These are phyloP conservation scores for Xyliphius kryptos DNA, from an alignment of 2,113 vertebrate species.

Conservation along the genomic window DNA sequence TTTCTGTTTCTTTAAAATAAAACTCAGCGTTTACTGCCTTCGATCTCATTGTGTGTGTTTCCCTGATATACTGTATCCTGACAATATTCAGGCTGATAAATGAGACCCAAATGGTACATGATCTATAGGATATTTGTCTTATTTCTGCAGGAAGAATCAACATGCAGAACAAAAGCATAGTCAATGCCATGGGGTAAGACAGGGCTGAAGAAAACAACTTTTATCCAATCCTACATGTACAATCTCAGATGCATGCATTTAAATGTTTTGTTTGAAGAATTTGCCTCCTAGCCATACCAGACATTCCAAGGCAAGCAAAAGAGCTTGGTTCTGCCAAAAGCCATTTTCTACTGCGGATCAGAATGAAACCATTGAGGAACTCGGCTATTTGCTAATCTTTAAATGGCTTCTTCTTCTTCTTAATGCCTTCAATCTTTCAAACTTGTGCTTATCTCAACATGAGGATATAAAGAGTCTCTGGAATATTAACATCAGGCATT, in stretches of 20 bases:
- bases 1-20: no score
- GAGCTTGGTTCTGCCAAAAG: slow-evolving; percentile 12
- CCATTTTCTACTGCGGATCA: no score
- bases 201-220: not conserved
- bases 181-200: not conserved
- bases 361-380: slow-evolving; percentile 9
- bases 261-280: slow-evolving; percentile 16
- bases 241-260: slow-evolving; percentile 22
- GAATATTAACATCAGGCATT: no score
- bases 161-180: not conserved
- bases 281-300: slow-evolving; percentile 1
- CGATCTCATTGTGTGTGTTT: no score
- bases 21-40: no score
- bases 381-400: slow-evolving; percentile 1
- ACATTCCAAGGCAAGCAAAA: slow-evolving; percentile 4
- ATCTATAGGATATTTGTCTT: no score
- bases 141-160: not conserved
- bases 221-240: slow-evolving; percentile 11
- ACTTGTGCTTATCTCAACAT: no score
- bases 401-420: slow-evolving; percentile 9
- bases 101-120: no score
- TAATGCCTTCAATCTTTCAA: no score
- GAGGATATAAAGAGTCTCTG: no score
- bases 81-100: no score
- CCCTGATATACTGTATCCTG: no score